Evolutionary conservation across 2,888 invertebrate species (phyloP).

Genomic region (Frankliniella intonsa): DNA sequence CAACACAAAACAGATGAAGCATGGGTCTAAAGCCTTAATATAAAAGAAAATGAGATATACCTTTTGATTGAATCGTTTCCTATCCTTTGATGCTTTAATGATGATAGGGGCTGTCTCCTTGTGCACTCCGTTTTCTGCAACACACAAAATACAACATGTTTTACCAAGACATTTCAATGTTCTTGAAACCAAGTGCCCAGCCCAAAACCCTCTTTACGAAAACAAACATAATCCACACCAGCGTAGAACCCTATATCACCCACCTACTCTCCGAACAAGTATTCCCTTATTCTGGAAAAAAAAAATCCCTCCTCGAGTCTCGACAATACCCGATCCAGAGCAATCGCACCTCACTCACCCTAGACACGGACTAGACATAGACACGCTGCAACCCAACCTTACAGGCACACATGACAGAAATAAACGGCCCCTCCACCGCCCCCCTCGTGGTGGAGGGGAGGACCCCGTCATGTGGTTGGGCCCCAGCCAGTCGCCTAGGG

Average conservation of each 20-base stretch:
- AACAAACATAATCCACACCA: not conserved
- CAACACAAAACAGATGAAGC: constrained; percentile 16
- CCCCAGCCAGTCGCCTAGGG: too few relatives aligned
- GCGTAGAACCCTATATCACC: not conserved
- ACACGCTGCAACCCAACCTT: not conserved
- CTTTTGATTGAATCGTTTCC: constrained; percentile 52
- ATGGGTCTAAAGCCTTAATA: not conserved
- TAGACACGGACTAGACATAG: not conserved
- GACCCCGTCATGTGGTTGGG: too few relatives aligned
- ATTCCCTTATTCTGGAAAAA: too few relatives aligned
- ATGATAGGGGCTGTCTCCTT: constrained; percentile 44
- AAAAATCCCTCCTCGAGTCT: too few relatives aligned
- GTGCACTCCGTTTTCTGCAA: constrained; percentile 45
- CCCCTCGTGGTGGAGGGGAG: not conserved
- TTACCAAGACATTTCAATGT: too few relatives aligned
- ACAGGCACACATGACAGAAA: not conserved
- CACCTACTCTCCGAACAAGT: too few relatives aligned
- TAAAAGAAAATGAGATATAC: constrained; percentile 42
- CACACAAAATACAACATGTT: constrained; percentile 17
- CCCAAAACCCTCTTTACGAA: too few relatives aligned
- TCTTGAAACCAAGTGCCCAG: too few relatives aligned
- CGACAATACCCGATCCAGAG: too few relatives aligned
- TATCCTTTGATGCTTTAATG: constrained; percentile 50
- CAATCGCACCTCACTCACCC: not conserved
- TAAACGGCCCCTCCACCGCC: not conserved